Conservation (phyloP, 2,113 vertebrate species). For the Corythornis vintsioides region DNA sequence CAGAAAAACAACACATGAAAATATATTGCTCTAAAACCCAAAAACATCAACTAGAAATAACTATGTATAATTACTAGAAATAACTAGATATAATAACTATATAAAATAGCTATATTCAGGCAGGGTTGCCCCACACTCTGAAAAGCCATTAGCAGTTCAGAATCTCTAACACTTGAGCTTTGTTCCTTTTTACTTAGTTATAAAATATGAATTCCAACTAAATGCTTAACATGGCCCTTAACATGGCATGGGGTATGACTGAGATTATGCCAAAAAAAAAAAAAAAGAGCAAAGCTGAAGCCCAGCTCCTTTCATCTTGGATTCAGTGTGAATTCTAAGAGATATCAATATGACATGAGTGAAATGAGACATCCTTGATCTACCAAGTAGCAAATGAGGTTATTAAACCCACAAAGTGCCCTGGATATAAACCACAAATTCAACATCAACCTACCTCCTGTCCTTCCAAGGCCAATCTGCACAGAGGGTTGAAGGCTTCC, state of each 20-base stretch:
- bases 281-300: constrained; percentile 40
- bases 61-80: too few species aligned
- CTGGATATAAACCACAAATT: not conserved
- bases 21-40: not conserved
- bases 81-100: too few species aligned
- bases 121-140: not conserved
- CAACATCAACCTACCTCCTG: constrained; percentile 83
- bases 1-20: not conserved
- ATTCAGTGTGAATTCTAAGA: not conserved
- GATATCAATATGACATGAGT: not conserved
- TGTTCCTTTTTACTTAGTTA: not conserved
- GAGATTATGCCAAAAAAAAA: not conserved
- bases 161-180: not conserved
- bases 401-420: not conserved
- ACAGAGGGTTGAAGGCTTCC: constrained; percentile 95
- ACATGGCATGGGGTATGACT: not conserved
- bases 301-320: constrained; percentile 2
- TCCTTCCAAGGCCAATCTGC: constrained; percentile 90
- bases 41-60: not conserved
- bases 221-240: not conserved
- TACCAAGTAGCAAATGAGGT: not conserved
- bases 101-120: not conserved
- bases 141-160: not conserved
- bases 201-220: not conserved
- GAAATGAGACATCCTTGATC: not conserved